phyloP scores from a whole-genome alignment of 2,113 vertebrate species.

The Condylura cristata region DNA sequence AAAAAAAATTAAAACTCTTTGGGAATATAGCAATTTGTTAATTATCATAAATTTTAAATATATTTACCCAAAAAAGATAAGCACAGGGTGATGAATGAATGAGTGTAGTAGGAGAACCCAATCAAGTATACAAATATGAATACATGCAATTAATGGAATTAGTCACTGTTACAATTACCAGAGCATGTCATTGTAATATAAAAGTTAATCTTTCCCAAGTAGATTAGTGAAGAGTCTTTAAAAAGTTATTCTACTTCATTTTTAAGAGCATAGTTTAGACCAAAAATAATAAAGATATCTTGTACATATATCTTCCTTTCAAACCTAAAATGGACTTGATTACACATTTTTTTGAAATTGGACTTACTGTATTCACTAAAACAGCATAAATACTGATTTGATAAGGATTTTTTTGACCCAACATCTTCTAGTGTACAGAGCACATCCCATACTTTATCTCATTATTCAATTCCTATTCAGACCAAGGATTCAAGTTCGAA shows the following conservation, averaged over 20 bases:
- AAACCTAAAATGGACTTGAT: constrained; percentile 11
- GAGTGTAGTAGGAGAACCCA: constrained; percentile 65
- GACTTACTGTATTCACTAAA: neutral
- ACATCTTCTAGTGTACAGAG: neutral
- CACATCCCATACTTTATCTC: neutral
- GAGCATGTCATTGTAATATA: constrained; percentile 60
- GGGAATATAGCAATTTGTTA: neutral
- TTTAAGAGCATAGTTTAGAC: constrained; percentile 11
- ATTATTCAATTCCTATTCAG: neutral
- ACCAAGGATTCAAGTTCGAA: neutral
- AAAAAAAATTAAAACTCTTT: constrained; percentile 14
- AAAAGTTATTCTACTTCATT: constrained; percentile 47
- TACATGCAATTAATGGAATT: constrained; percentile 78
- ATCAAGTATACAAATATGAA: constrained; percentile 67
- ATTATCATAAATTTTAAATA: constrained; percentile 56
- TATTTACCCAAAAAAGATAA: constrained; percentile 60
- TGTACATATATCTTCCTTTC: constrained; percentile 8
- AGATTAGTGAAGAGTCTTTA: constrained; percentile 45
- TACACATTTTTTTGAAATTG: constrained; percentile 36
- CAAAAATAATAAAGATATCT: neutral
- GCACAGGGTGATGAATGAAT: constrained; percentile 45
- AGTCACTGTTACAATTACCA: constrained; percentile 70
- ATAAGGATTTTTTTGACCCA: neutral
- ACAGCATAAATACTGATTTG: neutral
- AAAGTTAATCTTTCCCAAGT: constrained; percentile 53